These are phyloP conservation scores for Crambe crambe DNA, from an alignment of 37 sponge, comb jelly and placozoan species.

Conservation along the genomic window DNA sequence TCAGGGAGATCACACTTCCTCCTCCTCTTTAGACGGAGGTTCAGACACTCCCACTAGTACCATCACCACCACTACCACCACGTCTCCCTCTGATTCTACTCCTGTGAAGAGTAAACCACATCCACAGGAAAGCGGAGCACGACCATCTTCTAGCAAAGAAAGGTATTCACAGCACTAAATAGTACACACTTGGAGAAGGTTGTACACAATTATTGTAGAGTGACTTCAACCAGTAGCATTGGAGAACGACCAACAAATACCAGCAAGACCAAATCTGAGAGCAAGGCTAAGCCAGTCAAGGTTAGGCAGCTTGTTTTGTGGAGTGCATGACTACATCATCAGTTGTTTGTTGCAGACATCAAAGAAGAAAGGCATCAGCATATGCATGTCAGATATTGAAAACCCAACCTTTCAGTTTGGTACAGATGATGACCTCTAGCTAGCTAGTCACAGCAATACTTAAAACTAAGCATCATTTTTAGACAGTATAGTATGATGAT, in stretches of 20 bases:
- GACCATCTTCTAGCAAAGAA: neutral
- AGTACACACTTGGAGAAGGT: neutral
- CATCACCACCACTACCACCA: neutral
- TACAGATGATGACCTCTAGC: constrained; percentile 31
- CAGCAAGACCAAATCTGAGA: no score
- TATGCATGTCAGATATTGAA: neutral
- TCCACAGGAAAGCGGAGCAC: neutral
- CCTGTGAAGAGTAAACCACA: neutral
- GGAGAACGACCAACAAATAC: no score
- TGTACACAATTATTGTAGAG: neutral
- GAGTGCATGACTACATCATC: neutral
- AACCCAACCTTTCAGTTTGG: constrained; percentile 42
- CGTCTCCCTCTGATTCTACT: neutral
- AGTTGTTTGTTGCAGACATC: neutral
- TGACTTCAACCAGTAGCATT: neutral
- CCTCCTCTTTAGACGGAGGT: neutral
- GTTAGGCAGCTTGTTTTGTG: neutral
- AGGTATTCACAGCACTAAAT: no score
- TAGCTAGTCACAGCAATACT: neutral
- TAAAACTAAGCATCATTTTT: no score
- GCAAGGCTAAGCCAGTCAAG: no score
- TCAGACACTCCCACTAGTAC: neutral
- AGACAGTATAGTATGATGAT: no score
- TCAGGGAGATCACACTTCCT: neutral
- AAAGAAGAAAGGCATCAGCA: neutral